Conservation (phyloP, 2,113 vertebrate genomes). For the Phoenicopterus ruber region DNA sequence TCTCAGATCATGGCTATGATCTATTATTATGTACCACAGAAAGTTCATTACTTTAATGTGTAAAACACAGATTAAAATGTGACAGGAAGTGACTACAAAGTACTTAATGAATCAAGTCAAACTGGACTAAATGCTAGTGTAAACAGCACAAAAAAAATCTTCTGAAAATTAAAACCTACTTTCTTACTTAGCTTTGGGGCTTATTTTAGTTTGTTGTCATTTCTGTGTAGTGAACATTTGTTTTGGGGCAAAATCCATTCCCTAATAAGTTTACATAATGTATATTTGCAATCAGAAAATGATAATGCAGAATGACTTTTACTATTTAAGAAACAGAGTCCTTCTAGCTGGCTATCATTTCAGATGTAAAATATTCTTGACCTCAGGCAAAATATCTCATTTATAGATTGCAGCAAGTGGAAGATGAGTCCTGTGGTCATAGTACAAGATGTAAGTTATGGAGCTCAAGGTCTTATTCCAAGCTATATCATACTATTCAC, state of each 20-base stretch:
- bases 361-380: background rate
- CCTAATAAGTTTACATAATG: slow-evolving; percentile 12
- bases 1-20: background rate
- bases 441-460: background rate
- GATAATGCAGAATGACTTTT: background rate
- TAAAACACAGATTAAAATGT: slow-evolving; percentile 16
- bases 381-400: background rate
- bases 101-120: background rate
- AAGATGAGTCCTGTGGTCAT: background rate
- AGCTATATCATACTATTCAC: background rate
- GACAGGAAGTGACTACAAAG: background rate
- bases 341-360: background rate
- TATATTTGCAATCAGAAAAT: background rate
- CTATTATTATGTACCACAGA: background rate
- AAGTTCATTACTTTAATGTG: slow-evolving; percentile 28
- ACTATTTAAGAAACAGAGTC: background rate
- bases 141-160: slow-evolving; percentile 14
- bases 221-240: background rate
- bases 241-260: background rate
- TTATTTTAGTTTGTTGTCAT: background rate
- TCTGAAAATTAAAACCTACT: background rate
- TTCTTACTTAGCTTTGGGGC: slow-evolving; percentile 7
- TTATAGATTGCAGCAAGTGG: background rate
- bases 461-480: background rate
- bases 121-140: background rate